phyloP scores from a whole-genome alignment of 53 echinoderm and acorn worm species.

The Apostichopus leukothele region DNA sequence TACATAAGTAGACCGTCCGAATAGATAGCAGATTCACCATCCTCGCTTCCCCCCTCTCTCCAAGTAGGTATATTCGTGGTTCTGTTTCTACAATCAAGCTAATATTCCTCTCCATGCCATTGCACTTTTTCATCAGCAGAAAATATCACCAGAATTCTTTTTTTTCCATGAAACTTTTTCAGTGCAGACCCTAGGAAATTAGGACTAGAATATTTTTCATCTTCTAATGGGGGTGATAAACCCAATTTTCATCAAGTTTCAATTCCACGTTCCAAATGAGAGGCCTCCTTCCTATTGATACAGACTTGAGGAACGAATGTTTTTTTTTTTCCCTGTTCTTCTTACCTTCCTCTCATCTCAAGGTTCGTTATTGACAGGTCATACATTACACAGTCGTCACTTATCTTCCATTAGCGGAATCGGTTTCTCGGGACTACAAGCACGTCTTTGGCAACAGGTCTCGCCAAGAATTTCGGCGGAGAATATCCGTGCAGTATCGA shows the following conservation, averaged over 20 bases:
- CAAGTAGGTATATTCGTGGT: no score
- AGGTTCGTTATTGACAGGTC: constrained; percentile 27
- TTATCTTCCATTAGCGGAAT: constrained; percentile 35
- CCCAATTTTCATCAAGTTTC: neutral
- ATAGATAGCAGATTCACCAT: no score
- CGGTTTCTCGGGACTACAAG: neutral
- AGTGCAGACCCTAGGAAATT: neutral
- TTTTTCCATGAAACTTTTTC: neutral
- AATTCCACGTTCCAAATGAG: no score
- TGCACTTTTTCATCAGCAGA: neutral
- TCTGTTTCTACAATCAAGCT: neutral
- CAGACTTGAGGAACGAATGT: neutral
- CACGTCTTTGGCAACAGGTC: constrained; percentile 37
- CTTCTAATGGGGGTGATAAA: constrained; percentile 5
- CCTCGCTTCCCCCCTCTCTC: no score
- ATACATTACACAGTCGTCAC: constrained; percentile 28
- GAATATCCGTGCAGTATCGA: neutral
- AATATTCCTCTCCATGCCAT: neutral
- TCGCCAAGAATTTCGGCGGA: neutral
- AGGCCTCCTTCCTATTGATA: neutral
- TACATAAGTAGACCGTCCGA: no score
- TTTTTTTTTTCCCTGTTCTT: neutral
- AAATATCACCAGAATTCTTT: neutral
- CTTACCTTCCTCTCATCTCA: neutral
- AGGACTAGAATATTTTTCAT: neutral